These are phyloP conservation scores for Sitta europaea DNA, from an alignment of 2,113 vertebrate species.

Conservation along the genomic window DNA sequence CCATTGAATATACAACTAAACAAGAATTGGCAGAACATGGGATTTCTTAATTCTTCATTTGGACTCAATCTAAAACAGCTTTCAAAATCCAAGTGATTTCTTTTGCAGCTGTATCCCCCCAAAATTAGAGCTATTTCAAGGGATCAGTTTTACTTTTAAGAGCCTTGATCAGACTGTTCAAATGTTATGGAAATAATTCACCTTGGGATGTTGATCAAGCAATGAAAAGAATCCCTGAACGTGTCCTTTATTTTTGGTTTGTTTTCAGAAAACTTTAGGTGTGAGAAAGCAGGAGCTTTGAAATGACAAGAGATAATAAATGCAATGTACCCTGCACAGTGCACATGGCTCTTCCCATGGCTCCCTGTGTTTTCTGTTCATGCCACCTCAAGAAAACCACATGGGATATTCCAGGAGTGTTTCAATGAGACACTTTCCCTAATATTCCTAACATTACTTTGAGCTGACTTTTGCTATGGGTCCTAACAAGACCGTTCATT, in stretches of 20 bases:
- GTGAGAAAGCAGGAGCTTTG: background rate
- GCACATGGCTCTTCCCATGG: background rate
- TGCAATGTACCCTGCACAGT: background rate
- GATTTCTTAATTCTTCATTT: background rate
- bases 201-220: background rate
- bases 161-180: background rate
- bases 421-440: background rate
- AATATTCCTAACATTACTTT: background rate
- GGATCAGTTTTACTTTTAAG: background rate
- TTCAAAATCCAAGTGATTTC: background rate
- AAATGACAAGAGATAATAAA: background rate
- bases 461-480: background rate
- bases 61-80: background rate
- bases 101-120: background rate
- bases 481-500: background rate
- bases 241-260: background rate
- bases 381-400: background rate
- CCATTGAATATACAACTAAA: background rate
- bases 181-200: background rate
- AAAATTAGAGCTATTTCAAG: background rate
- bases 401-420: background rate
- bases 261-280: background rate
- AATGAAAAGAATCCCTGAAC: background rate
- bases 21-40: background rate
- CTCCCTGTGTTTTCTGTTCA: background rate